Evolutionary conservation across 30 jellyfish, hydroid and myxozoan genomes (phyloP).

Genomic region (Catostylus mosaicus): DNA sequence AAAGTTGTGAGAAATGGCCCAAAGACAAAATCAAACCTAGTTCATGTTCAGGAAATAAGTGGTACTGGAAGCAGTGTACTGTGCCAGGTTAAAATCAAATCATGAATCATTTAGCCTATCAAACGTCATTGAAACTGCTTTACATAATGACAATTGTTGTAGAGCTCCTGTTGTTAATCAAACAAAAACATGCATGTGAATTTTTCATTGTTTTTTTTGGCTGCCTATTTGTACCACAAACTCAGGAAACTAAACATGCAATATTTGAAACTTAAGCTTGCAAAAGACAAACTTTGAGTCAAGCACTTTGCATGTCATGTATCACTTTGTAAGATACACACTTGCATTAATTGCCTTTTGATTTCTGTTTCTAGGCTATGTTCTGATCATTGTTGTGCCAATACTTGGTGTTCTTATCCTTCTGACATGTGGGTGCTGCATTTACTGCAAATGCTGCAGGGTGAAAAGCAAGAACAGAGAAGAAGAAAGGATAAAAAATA

Average conservation of each 20-base stretch:
- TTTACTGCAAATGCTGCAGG: slow-evolving; percentile 98
- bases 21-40: slow-evolving; percentile 60
- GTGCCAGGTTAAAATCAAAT: slow-evolving; percentile 76
- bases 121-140: too few species aligned
- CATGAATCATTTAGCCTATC: background rate
- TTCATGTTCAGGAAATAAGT: slow-evolving; percentile 80
- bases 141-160: too few species aligned
- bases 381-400: slow-evolving; percentile 91
- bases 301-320: too few species aligned
- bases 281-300: too few species aligned
- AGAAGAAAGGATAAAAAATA: slow-evolving; percentile 70
- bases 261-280: too few species aligned
- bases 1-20: slow-evolving; percentile 76
- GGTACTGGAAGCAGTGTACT: slow-evolving; percentile 97
- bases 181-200: too few species aligned
- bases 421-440: slow-evolving; percentile 96
- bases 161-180: too few species aligned
- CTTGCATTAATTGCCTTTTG: background rate
- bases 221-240: too few species aligned
- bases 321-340: too few species aligned
- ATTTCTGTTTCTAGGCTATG: slow-evolving; percentile 67
- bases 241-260: too few species aligned
- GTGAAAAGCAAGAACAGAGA: slow-evolving; percentile 70
- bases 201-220: too few species aligned
- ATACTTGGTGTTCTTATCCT: slow-evolving; percentile 82